Evolutionary conservation across 2,113 vertebrate species (phyloP), one percentile per base, ranked within the genome.

Genomic region (Ictalurus punctatus): DNA sequence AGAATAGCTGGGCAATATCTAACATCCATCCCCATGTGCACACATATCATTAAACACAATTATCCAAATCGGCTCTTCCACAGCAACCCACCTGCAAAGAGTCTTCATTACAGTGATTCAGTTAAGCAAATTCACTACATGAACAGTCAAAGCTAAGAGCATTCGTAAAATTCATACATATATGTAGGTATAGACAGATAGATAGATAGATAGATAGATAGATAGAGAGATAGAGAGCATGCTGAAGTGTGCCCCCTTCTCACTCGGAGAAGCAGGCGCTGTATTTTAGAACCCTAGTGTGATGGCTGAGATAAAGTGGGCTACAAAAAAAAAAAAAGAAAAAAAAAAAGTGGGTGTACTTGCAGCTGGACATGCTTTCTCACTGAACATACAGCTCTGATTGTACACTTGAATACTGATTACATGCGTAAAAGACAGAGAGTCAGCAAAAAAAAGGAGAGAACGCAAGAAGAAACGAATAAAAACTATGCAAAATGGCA

Each of bases 331-430:
- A 63, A 83, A 19, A 81, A 4, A 40, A 40, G 0, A 34, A 54
- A 52, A 80, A 94, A 95, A 16, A 78, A 27, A 48, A 94, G 94
- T 95, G 94, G 92, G 92, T 91, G 93, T 95, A 95, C 94, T 95
- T 95, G 87, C 71, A 58, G 56, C 52, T 82, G 84, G 87, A 61
- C 81, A 83, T 83, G 81, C 81, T 83, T 63, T 63, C 13, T 44
- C 34, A 25, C 6, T 83, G 21, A 83, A 40, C 58, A 83, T 83
- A 83, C 6, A 40, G 19, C 30, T 83, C 30, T 13, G 16, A 37
- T 54, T 61, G 80, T 83, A 59, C 30, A 61, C 19, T 40, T 23
- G 19, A 59, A 83, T 61, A 83, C 37, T 83, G 58, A 61, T 63
- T 44, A 13, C 81, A 83, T 83, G 81, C n/a, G 6, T 27, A 63